Percentiles rank a stretch among this genome's conserved stretches.
Conservation (phyloP, 2,113 vertebrate genomes). For the Sapayoa aenigma region DNA sequence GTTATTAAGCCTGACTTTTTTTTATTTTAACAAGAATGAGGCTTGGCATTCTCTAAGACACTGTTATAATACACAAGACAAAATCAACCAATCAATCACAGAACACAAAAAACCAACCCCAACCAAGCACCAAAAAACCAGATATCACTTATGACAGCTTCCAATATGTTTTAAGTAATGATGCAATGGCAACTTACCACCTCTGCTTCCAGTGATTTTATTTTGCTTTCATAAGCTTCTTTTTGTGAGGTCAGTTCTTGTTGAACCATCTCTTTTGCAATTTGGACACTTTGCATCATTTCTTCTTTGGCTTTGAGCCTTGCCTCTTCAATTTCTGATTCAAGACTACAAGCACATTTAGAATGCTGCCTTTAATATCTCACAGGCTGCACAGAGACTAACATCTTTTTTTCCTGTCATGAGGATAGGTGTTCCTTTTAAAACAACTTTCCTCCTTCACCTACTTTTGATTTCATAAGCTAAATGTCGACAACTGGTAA, state of each 20-base stretch:
- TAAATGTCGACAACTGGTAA: background rate
- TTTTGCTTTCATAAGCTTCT: constrained; percentile 82
- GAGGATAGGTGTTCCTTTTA: background rate
- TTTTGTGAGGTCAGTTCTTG: constrained; percentile 87
- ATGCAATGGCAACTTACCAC: constrained; percentile 76
- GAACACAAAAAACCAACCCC: background rate
- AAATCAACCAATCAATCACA: background rate
- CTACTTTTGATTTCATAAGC: background rate
- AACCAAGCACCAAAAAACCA: background rate
- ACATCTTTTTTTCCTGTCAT: background rate
- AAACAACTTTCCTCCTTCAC: background rate
- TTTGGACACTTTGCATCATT: constrained; percentile 93
- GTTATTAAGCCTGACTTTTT: background rate
- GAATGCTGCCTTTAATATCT: background rate
- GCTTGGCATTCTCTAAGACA: background rate
- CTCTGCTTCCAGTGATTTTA: constrained; percentile 81
- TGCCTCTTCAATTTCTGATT: constrained; percentile 91
- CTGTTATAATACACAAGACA: background rate
- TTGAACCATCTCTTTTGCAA: constrained; percentile 90
- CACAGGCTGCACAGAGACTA: background rate
- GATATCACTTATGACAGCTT: background rate
- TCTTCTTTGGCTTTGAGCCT: constrained; percentile 90
- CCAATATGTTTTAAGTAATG: background rate
- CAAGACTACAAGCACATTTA: constrained; percentile 75
- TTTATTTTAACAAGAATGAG: background rate